Evolutionary conservation across 2,797 vertebrate genomes (phyloP), one percentile per base, ranked within the genome.

Genomic region (Semotilus atromaculatus): DNA sequence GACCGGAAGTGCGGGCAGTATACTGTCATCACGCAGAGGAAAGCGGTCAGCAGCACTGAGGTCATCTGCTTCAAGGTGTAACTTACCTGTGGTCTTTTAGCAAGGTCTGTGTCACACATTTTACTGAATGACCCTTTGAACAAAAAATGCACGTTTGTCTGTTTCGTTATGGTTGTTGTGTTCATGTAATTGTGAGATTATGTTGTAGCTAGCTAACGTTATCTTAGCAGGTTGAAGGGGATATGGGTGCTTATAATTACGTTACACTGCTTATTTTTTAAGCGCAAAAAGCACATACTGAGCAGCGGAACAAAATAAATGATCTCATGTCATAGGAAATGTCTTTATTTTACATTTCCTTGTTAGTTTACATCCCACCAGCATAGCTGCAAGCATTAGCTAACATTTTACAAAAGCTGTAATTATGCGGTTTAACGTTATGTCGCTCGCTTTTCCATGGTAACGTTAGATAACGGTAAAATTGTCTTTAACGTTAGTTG

Each of bases 51-150:
- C 14, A 3, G 13, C 14, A 3, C 40, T 64, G 81, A 82, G 81
- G 70, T 82, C 81, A 74, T 67, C 60, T 23, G 31, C 48, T 66
- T 74, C 40, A 75, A 82, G 73, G 73, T 68, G 81, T 36, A 76
- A 10, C 82, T 77, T 40, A 75, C 58, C 60, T 40, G 43, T 75
- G 72, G 10, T 75, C 10, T 26, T 75, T 26, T 51, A 53, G 18
- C 5, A 64, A 75, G 60, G 60, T 75, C 34, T 53, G 81, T 66
- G 21, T 38, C 23, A 5, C 23, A 19, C 21, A 21, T 66, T 31
- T 79, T 4, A 48, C 4, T 21, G 40, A 19, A 7, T 26, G 9
- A 62, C 40, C 38, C 38, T 26, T 51, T 48, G 23, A 74, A 66
- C 14, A 36, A 36, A 72, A 72, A 67, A 36, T 11, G 55, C 29